phyloP scores from a whole-genome alignment of 2,888 invertebrate genomes.

The Meghimatium bilineatum region DNA sequence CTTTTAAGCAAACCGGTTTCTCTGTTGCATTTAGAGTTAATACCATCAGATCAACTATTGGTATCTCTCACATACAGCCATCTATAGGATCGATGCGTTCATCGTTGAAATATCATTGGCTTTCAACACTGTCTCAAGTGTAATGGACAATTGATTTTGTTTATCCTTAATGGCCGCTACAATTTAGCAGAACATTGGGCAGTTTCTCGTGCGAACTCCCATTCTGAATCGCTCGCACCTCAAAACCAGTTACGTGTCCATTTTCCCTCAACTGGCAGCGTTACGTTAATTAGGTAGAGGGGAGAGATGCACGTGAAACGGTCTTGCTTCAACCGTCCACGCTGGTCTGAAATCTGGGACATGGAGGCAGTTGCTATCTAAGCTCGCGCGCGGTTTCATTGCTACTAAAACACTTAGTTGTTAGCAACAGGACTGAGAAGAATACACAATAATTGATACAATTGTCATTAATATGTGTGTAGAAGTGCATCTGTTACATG shows the following conservation, averaged over 20 bases:
- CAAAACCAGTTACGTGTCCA: background rate
- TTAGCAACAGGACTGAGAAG: background rate
- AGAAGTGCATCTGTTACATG: too few species aligned
- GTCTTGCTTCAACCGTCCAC: background rate
- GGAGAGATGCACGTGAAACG: background rate
- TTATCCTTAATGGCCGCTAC: background rate
- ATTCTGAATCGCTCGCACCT: background rate
- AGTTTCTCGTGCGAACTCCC: background rate
- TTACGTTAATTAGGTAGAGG: background rate
- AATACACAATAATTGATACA: background rate
- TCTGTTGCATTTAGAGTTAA: background rate
- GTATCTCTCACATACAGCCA: background rate
- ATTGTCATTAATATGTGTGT: too few species aligned
- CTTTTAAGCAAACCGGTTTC: background rate
- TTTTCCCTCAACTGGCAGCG: background rate
- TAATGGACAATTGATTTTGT: background rate
- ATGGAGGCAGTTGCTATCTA: too few species aligned
- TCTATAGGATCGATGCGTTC: background rate
- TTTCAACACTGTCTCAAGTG: conserved; percentile 8
- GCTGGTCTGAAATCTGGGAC: too few species aligned
- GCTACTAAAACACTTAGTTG: too few species aligned
- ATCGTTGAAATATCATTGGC: background rate
- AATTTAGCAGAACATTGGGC: background rate
- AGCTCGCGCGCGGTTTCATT: too few species aligned
- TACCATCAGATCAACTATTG: background rate